Evolutionary conservation across 2,888 invertebrate species (phyloP), one percentile per base, ranked within the genome.

Genomic region (Cyaniris semiargus): DNA sequence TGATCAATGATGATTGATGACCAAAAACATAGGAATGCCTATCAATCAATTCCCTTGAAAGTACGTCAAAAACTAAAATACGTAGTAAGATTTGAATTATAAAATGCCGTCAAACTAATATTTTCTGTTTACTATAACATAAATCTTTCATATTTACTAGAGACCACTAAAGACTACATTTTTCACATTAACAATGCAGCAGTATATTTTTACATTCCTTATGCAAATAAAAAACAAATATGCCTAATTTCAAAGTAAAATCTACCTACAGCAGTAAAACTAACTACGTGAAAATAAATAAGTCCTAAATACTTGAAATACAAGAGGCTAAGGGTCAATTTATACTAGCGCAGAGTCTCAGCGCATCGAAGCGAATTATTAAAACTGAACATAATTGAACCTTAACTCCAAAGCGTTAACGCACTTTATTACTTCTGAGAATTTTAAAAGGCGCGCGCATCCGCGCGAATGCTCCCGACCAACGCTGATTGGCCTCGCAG

Each of bases 141-240:
- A 53, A 53, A 53, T 15, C 5, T 53, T 53, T 53, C 1, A 53
- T 48, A 53, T 53, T 18, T 18, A 53, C 53, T 53, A 53, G 18
- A 53, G 4, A 53, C 4, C 13, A 18, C 48, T 15, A 48, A 48
- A 48, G 15, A 15, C 48, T 48, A 48, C 4, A 48, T 48, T 48
- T 48, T 48, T 48, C 48, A 15, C 48, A 48, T 48, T 15, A 15
- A 18, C 53, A 53, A 8, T 44, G 34, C 70, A 60, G 48, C 7
- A 79, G 27, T n/a, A 75, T n/a, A 76, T 58, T 58, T 58, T 15
- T 58, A 58, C 8, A 58, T 21, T 21, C n/a, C 21, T 7, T n/a
- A 58, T 21, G 7, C 21, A 58, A 21, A n/a, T 58, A 58, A 44
- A 44, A 44, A 44, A 44, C 44, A 1, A 1, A 4, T 60, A 13